These are phyloP conservation scores for Drosophila murphyi DNA, from an alignment of 1,140 invertebrate species.

Conservation along the genomic window DNA sequence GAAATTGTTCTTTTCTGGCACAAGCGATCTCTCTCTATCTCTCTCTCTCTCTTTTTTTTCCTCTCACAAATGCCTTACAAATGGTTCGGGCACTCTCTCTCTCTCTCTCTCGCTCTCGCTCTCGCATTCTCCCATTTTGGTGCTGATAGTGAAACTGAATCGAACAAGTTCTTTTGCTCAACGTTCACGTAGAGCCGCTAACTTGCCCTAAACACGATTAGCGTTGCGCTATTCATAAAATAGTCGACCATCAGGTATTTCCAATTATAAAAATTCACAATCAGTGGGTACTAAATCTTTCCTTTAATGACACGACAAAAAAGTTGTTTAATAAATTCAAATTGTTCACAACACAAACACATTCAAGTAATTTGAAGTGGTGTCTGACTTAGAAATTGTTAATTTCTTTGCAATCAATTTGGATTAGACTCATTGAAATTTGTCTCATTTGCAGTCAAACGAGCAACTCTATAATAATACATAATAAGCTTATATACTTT, in stretches of 20 bases:
- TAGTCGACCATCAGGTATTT: neutral
- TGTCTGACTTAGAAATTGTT: slow-evolving; percentile 45
- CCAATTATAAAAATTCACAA: slow-evolving; percentile 1
- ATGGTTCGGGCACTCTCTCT: slow-evolving; percentile 1
- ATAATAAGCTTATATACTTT: no score
- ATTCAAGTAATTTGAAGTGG: slow-evolving; percentile 21
- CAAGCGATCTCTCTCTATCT: slow-evolving; percentile 20
- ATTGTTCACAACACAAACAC: neutral
- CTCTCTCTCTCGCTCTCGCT: neutral
- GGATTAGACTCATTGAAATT: slow-evolving; percentile 49
- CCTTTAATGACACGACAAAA: slow-evolving; percentile 28
- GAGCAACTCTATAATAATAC: no score
- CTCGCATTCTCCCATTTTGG: slow-evolving; percentile 11
- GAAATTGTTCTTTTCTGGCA: slow-evolving; percentile 46
- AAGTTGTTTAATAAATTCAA: slow-evolving; percentile 6
- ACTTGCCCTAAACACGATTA: slow-evolving; percentile 51
- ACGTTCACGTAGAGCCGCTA: slow-evolving; percentile 47
- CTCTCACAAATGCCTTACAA: no score
- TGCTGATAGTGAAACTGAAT: slow-evolving; percentile 61
- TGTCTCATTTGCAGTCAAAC: slow-evolving; percentile 33
- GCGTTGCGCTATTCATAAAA: slow-evolving; percentile 20
- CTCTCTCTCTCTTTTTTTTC: neutral
- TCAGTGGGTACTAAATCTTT: slow-evolving; percentile 10
- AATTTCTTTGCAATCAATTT: slow-evolving; percentile 56
- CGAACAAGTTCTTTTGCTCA: slow-evolving; percentile 50